Conservation (phyloP, 2,888 invertebrate genomes). For the Drosophila fungiperda region DNA sequence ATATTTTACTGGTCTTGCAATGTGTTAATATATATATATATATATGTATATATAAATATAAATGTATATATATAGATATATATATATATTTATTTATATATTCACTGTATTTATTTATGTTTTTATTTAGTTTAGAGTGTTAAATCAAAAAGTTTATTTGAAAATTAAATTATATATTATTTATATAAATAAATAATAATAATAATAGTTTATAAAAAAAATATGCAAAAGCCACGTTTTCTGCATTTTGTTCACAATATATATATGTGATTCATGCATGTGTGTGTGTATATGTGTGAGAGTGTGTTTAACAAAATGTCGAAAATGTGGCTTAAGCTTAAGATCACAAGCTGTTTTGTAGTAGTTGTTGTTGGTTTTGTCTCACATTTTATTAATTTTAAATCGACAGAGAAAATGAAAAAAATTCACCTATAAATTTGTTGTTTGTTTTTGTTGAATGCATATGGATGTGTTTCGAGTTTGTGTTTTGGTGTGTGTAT, state of each 20-base stretch:
- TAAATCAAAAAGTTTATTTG: constrained; percentile 40
- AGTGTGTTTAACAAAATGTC: constrained; percentile 10
- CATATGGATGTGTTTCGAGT: constrained; percentile 13
- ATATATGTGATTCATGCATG: not conserved
- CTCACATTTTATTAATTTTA: constrained; percentile 59
- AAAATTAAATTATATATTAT: constrained; percentile 45
- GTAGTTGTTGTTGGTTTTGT: constrained; percentile 36
- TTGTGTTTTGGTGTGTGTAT: constrained; percentile 19
- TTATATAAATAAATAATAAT: constrained; percentile 34
- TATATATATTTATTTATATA: constrained; percentile 29
- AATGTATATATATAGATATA: constrained; percentile 5
- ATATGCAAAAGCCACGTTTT: constrained; percentile 32
- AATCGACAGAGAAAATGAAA: constrained; percentile 60
- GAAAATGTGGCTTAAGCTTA: constrained; percentile 52
- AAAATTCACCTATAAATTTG: constrained; percentile 77
- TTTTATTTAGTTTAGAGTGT: constrained; percentile 23
- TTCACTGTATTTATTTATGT: constrained; percentile 25
- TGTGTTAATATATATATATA: constrained; percentile 29
- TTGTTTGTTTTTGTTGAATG: constrained; percentile 21
- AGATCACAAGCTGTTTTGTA: constrained; percentile 75
- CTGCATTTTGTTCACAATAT: constrained; percentile 23
- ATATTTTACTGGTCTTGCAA: constrained; percentile 39
- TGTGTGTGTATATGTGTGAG: not conserved
- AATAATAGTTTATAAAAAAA: constrained; percentile 24
- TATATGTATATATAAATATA: constrained; percentile 15